Conservation (phyloP, 2,113 vertebrate genomes). For the Pomatorhinus ruficollis region DNA sequence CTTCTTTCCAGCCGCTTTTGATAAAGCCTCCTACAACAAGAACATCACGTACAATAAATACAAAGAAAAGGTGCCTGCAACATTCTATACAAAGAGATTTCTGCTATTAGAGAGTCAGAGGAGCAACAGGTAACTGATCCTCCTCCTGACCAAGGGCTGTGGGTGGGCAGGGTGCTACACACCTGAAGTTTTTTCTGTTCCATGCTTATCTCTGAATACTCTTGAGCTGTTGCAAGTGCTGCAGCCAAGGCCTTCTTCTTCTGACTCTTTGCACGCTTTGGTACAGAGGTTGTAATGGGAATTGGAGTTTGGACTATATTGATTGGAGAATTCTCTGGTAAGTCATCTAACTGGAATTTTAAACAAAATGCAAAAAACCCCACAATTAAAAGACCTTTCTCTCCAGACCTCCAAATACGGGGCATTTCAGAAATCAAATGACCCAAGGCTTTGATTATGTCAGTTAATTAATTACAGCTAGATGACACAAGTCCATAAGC, state of each 20-base stretch:
- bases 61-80: background rate
- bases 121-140: background rate
- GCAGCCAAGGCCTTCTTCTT: slow-evolving; percentile 98
- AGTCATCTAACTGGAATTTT: slow-evolving; percentile 85
- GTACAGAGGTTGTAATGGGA: slow-evolving; percentile 96
- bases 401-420: background rate
- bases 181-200: slow-evolving; percentile 97
- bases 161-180: background rate
- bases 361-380: background rate
- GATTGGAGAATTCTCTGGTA: slow-evolving; percentile 97
- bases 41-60: background rate
- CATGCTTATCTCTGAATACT: slow-evolving; percentile 99
- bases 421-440: background rate
- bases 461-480: background rate
- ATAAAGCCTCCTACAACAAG: slow-evolving; percentile 86
- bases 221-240: slow-evolving; percentile 94
- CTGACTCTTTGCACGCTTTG: slow-evolving; percentile 97
- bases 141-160: background rate
- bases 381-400: background rate
- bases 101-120: background rate
- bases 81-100: background rate
- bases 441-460: background rate
- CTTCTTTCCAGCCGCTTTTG: slow-evolving; percentile 96
- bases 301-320: slow-evolving; percentile 98
- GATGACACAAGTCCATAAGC: background rate